Conservation (phyloP, 2,888 invertebrate species). For the Acanthoscelides obtectus region DNA sequence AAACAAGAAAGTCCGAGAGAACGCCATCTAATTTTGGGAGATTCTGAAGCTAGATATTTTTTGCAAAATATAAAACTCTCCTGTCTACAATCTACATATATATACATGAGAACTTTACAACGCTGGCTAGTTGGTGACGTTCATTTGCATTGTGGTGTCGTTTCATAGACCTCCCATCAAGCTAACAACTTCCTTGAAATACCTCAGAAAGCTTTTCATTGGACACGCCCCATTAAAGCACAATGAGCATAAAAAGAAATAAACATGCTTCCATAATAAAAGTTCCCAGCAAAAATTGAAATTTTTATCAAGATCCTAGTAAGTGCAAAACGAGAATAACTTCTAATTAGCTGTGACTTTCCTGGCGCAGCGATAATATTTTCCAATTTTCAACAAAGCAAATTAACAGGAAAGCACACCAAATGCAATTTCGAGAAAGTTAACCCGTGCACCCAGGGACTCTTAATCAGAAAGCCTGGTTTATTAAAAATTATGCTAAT, state of each 20-base stretch:
- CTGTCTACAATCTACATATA: too few species aligned
- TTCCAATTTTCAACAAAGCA: conserved; percentile 24
- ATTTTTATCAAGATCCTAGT: neutral
- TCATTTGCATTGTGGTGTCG: neutral
- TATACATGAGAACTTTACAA: neutral
- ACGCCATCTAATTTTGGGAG: too few species aligned
- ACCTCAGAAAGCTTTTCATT: neutral
- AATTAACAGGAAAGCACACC: conserved; percentile 24
- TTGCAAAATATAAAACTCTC: too few species aligned
- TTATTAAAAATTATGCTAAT: conserved; percentile 28
- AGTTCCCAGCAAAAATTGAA: neutral
- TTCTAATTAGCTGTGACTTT: conserved; percentile 17
- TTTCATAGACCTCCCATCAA: neutral
- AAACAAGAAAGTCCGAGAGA: too few species aligned
- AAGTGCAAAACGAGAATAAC: conserved; percentile 13
- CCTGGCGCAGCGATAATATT: conserved; percentile 17
- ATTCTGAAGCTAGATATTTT: too few species aligned
- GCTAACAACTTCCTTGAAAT: neutral
- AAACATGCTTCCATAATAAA: neutral
- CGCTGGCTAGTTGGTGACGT: neutral
- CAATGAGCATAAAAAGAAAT: neutral
- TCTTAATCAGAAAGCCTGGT: conserved; percentile 20
- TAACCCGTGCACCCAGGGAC: conserved; percentile 6
- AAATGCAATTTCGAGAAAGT: conserved; percentile 23
- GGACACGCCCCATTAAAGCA: neutral